phyloP scores from a whole-genome alignment of 2,888 invertebrate species.

The Caenorhabditis sulstoni region DNA sequence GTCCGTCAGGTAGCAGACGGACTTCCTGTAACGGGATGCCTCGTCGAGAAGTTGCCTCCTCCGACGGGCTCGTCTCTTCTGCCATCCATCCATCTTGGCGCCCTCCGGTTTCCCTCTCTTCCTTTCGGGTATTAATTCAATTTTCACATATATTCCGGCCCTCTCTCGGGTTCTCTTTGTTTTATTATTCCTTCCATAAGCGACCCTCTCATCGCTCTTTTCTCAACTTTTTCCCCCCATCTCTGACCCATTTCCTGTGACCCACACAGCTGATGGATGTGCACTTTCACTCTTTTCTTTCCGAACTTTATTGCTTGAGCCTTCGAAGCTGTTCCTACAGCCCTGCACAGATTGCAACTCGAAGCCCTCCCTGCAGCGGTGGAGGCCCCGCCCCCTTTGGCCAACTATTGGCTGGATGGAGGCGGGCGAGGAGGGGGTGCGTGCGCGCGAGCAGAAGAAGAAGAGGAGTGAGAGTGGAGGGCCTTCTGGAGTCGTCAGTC shows the following conservation, averaged over 20 bases:
- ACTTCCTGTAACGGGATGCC: too few species aligned
- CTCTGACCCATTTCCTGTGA: too few species aligned
- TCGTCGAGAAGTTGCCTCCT: neutral
- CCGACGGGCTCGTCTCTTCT: constrained; percentile 23
- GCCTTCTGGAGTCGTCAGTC: neutral
- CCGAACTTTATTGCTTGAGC: neutral
- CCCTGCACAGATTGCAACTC: constrained; percentile 1
- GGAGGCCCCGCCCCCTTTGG: constrained; percentile 34
- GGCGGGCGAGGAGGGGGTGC: neutral
- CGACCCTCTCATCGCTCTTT: constrained; percentile 7
- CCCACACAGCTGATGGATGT: neutral
- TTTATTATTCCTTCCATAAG: constrained; percentile 24
- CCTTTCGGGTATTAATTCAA: constrained; percentile 37
- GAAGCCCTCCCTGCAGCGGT: neutral
- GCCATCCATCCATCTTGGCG: constrained; percentile 37
- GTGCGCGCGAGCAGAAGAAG: neutral
- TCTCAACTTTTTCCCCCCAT: constrained; percentile 2
- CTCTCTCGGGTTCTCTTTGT: constrained; percentile 9
- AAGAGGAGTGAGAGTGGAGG: too few species aligned
- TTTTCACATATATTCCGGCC: constrained; percentile 28
- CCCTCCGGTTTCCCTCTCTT: constrained; percentile 7
- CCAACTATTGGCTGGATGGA: constrained; percentile 46
- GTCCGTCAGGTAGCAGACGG: too few species aligned
- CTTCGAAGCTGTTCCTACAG: too few species aligned
- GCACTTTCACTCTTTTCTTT: neutral